A percentile compares a stretch with the other conserved stretches of the same genome.
Conservation (phyloP, 23 tunicate species). For the Pegea sp. region DNA sequence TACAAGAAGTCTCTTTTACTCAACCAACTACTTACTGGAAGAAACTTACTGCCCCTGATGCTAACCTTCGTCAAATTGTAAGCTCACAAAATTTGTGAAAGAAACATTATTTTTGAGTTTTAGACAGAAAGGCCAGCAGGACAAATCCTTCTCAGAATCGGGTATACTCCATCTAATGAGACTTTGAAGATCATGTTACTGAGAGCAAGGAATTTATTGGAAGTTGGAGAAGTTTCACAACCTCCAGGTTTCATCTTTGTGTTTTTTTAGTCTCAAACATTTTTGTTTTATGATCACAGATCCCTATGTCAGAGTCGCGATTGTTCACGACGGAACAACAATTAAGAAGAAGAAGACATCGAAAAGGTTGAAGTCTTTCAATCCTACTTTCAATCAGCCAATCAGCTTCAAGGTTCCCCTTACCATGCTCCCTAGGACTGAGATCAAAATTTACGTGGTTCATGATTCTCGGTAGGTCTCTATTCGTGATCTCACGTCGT, state of each 20-base stretch:
- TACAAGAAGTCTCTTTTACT: no score
- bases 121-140: constrained; percentile 20
- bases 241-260: background rate
- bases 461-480: constrained; percentile 72
- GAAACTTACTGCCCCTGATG: no score
- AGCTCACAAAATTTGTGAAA: no score
- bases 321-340: constrained; percentile 55
- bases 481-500: no score
- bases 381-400: constrained; percentile 88
- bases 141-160: constrained; percentile 50
- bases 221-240: constrained; percentile 8
- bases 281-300: constrained; percentile 11
- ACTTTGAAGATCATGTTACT: constrained; percentile 56
- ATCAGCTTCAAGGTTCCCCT: constrained; percentile 72
- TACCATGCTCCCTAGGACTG: constrained; percentile 64
- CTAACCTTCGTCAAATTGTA: no score
- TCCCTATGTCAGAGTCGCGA: constrained; percentile 69
- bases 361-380: constrained; percentile 46
- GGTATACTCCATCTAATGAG: constrained; percentile 77
- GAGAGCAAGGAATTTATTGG: constrained; percentile 41
- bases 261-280: background rate
- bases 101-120: no score
- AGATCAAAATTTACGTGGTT: constrained; percentile 60
- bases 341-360: constrained; percentile 82
- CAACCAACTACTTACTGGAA: no score